Evolutionary conservation across 2,888 invertebrate species (phyloP), one percentile per base, ranked within the genome.

Genomic region (Aporophyla lueneburgensis): DNA sequence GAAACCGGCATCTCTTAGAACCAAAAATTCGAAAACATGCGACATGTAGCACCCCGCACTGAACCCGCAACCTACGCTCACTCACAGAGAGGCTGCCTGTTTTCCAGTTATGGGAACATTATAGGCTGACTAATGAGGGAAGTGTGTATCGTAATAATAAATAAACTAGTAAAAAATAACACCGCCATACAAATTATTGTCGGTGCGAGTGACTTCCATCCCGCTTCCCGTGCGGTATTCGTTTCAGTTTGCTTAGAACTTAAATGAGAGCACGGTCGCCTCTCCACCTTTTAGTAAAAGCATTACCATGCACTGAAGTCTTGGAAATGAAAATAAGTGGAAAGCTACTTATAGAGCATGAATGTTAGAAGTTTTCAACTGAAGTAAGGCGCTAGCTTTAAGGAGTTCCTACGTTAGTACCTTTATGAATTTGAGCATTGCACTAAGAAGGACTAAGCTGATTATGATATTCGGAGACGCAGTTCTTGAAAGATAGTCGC

Each of bases 281-380:
- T 12, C 43, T 14, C 27, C 19, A 21, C 1, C 21, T 21, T n/a
- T 40, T 10, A 21, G 24, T 53, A 10, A 21, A 10, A 58, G 73
- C 58, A n/a, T 73, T 73, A 43, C 33, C 67, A 33, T 70, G 70
- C 71, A 63, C 27, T 24, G 10, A 46, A 24, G n/a, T 40, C 40
- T 43, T 24, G 16, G 19, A 54, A 82, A 84, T 69, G 65, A 24
- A 81, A 75, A 75, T 43, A 59, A 71, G 81, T 65, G 62, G 40
- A 46, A 46, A 33, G 19, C 49, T 75, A 74, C 85, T 73, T 73
- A 66, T 51, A 71, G 71, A 78, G 68, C 54, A 74, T 53, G 14
- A 24, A 70, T 40, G 51, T 54, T 24, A 49, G 10, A 51, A 74
- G 56, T 69, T 80, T 27, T n/a, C 24, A 43, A 19, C 27, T 54